A percentile compares a stretch with the other conserved stretches of the same genome.
phyloP scores from a whole-genome alignment of 1,140 invertebrate species.

The Achatina immaculata region DNA sequence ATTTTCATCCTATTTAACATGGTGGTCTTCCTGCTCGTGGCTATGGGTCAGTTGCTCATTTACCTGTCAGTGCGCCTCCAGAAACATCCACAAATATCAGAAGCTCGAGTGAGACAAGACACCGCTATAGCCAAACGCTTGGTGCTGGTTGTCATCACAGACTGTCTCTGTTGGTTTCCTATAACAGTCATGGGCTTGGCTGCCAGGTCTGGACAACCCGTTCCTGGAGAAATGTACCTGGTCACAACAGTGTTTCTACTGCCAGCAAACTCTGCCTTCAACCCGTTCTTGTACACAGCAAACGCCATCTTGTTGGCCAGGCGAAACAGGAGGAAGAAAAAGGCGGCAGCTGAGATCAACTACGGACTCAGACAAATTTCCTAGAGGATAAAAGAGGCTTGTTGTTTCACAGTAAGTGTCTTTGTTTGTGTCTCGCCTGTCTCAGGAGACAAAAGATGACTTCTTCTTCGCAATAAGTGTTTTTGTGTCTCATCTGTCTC shows the following conservation, averaged over 20 bases:
- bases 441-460: too few species aligned
- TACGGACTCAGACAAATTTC: constrained; percentile 8
- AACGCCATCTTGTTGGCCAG: constrained; percentile 15
- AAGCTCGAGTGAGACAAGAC: constrained; percentile 18
- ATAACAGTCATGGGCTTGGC: constrained; percentile 35
- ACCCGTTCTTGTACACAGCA: constrained; percentile 38
- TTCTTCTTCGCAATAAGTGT: too few species aligned
- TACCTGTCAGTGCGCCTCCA: constrained; percentile 32
- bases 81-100: background rate
- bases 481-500: too few species aligned
- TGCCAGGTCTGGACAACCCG: constrained; percentile 23
- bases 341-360: background rate
- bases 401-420: background rate
- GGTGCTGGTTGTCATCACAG: constrained; percentile 33
- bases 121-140: constrained; percentile 34
- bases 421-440: too few species aligned
- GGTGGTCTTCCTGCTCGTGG: constrained; percentile 44
- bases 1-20: constrained; percentile 51
- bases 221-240: constrained; percentile 34
- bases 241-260: constrained; percentile 22
- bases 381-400: background rate
- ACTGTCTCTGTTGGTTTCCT: constrained; percentile 44
- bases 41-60: constrained; percentile 48
- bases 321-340: background rate
- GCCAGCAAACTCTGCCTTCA: constrained; percentile 41